Conservation (phyloP, 35 echinoderm and acorn worm genomes). For the Patiria miniata region DNA sequence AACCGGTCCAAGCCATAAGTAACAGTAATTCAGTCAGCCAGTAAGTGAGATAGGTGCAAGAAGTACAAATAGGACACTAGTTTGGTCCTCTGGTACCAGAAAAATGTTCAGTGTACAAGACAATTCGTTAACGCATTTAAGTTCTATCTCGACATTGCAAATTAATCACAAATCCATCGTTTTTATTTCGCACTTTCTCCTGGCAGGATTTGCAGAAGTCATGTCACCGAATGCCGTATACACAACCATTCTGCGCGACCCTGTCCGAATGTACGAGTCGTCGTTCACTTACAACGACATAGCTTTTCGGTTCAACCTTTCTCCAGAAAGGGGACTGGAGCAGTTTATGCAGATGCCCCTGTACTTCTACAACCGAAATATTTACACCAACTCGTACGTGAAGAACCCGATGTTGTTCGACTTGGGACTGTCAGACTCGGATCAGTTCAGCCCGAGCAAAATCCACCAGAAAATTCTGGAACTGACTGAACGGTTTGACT, state of each 20-base stretch:
- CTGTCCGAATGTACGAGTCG: constrained; percentile 66
- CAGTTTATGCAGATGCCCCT: constrained; percentile 43
- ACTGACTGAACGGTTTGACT: constrained; percentile 68
- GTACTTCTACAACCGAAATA: background rate
- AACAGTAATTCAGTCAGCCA: no score
- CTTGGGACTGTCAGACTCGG: constrained; percentile 56
- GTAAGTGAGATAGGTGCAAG: no score
- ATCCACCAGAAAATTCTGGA: constrained; percentile 47
- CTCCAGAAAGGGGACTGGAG: constrained; percentile 19
- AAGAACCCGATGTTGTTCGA: constrained; percentile 75
- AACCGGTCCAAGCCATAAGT: no score
- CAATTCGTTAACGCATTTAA: no score
- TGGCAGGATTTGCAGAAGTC: constrained; percentile 45
- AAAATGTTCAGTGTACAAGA: no score
- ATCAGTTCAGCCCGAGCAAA: constrained; percentile 25
- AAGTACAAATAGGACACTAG: no score
- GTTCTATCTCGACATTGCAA: no score
- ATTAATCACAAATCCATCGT: no score
- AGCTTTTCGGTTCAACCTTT: background rate
- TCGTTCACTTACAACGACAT: constrained; percentile 53
- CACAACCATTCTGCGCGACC: constrained; percentile 72
- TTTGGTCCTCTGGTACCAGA: no score
- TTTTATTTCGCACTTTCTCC: background rate
- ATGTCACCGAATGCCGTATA: constrained; percentile 46
- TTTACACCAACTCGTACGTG: background rate